Evolutionary conservation across 2,888 invertebrate species (phyloP).

Genomic region (Ichneumoninae sp.): DNA sequence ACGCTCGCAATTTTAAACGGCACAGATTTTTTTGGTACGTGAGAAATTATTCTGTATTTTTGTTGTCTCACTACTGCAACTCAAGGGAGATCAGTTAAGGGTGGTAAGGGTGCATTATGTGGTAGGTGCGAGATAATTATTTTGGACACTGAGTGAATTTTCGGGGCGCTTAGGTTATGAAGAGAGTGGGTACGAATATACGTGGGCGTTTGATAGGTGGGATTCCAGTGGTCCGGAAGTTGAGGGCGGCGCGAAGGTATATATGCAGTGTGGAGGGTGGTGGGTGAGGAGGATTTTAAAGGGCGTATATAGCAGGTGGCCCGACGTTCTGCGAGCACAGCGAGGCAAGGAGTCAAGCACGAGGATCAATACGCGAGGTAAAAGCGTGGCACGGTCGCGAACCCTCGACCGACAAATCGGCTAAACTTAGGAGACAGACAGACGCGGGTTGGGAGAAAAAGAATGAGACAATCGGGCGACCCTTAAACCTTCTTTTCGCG

Average conservation of each 20-base stretch:
- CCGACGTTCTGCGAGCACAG: slow-evolving; percentile 41
- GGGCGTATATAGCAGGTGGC: slow-evolving; percentile 52
- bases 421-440: slow-evolving; percentile 55
- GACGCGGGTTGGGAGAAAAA: slow-evolving; percentile 17
- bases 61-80: not conserved
- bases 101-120: not conserved
- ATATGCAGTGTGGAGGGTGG: not conserved
- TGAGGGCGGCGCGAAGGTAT: slow-evolving; percentile 50
- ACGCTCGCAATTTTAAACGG: not conserved
- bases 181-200: slow-evolving; percentile 3
- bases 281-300: slow-evolving; percentile 57
- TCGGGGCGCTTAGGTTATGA: slow-evolving; percentile 20
- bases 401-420: slow-evolving; percentile 74
- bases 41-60: not conserved
- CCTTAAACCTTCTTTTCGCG: slow-evolving; percentile 44
- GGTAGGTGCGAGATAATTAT: slow-evolving; percentile 4
- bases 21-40: slow-evolving; percentile 10
- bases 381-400: slow-evolving; percentile 78
- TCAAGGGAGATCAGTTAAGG: not conserved
- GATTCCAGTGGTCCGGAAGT: slow-evolving; percentile 57
- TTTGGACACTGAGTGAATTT: slow-evolving; percentile 49
- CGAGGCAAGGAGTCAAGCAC: slow-evolving; percentile 65
- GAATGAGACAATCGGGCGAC: slow-evolving; percentile 34
- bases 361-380: slow-evolving; percentile 72
- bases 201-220: slow-evolving; percentile 46